These are phyloP conservation scores for Petroica traversi DNA, from an alignment of 2,113 vertebrate species.

Conservation along the genomic window DNA sequence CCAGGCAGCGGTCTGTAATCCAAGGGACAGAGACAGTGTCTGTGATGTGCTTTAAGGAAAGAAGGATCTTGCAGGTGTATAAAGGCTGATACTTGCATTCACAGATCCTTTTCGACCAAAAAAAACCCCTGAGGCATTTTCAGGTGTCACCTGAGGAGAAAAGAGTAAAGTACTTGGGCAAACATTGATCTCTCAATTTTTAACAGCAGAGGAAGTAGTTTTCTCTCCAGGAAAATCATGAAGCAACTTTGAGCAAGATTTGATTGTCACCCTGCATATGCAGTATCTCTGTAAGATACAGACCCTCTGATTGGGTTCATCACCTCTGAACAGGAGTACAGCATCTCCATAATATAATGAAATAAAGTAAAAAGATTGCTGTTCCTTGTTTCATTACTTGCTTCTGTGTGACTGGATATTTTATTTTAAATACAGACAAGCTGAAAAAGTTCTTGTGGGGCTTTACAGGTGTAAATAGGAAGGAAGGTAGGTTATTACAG, in stretches of 20 bases:
- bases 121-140: neutral
- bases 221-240: neutral
- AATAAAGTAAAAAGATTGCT: neutral
- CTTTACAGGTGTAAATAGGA: neutral
- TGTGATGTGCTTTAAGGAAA: neutral
- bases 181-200: neutral
- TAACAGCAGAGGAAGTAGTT: neutral
- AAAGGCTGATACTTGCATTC: neutral
- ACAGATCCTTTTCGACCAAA: neutral
- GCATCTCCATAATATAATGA: neutral
- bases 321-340: neutral
- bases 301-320: neutral
- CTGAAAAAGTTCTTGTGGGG: neutral
- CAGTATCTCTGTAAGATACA: neutral
- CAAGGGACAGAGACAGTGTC: neutral
- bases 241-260: neutral
- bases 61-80: neutral
- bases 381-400: neutral
- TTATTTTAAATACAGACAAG: neutral
- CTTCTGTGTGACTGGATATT: neutral
- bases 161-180: neutral
- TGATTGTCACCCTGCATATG: neutral
- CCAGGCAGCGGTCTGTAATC: neutral
- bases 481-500: neutral
- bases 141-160: neutral